These are phyloP conservation scores for Taenioides sp. DNA, from an alignment of 2,797 vertebrate species.

Conservation along the genomic window DNA sequence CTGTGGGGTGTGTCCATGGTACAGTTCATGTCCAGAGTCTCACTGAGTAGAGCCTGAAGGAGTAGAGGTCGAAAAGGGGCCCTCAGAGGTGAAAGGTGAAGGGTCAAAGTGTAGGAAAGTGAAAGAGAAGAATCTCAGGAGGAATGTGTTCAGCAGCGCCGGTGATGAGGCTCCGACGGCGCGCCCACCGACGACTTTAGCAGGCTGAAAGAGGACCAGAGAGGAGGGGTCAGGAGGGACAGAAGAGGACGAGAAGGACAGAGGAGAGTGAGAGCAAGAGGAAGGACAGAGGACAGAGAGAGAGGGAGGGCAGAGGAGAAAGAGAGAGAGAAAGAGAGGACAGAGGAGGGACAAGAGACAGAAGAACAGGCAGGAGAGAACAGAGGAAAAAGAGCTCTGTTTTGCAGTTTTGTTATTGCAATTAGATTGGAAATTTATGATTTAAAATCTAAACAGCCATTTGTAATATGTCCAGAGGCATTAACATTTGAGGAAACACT, in stretches of 20 bases:
- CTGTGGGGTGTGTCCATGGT: background rate
- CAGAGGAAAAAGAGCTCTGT: background rate
- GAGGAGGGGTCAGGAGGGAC: constrained; percentile 55
- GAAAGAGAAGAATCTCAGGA: constrained; percentile 60
- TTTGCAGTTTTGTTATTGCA: no score
- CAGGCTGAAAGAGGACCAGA: constrained; percentile 90
- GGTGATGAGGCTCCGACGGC: constrained; percentile 86
- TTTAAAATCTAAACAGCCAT: background rate
- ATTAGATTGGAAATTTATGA: background rate
- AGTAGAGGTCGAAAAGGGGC: constrained; percentile 23
- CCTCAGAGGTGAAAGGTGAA: constrained; percentile 24
- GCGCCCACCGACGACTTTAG: constrained; percentile 91
- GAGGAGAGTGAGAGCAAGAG: no score
- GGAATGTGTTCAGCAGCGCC: constrained; percentile 85
- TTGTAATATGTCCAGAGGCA: background rate
- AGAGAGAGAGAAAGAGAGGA: background rate
- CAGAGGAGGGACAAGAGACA: background rate
- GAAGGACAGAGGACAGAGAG: constrained; percentile 12
- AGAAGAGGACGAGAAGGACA: background rate
- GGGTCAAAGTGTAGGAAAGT: constrained; percentile 42
- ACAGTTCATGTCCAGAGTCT: constrained; percentile 3
- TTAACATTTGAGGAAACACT: no score
- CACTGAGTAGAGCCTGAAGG: constrained; percentile 8
- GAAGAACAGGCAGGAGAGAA: background rate
- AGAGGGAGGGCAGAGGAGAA: background rate